Conservation (phyloP, 1,140 invertebrate genomes). For the Bombus difficillimus region DNA sequence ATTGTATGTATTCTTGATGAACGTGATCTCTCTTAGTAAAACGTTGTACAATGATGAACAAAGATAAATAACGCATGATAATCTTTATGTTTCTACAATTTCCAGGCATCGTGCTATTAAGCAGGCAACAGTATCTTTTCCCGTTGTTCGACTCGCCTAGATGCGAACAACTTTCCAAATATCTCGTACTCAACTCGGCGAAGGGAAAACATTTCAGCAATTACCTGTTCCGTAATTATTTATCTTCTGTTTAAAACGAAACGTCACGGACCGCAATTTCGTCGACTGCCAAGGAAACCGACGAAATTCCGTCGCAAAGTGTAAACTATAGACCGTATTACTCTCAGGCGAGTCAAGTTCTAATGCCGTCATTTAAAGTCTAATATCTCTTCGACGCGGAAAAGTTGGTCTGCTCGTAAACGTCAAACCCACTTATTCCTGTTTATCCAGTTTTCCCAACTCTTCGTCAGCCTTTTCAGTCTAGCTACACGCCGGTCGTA, state of each 20-base stretch:
- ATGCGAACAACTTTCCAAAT: neutral
- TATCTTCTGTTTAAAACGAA: constrained; percentile 19
- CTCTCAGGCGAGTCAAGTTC: constrained; percentile 47
- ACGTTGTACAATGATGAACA: neutral
- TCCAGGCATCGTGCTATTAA: neutral
- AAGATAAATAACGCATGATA: neutral
- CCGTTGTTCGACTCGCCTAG: neutral
- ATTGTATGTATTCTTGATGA: neutral
- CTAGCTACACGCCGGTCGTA: neutral
- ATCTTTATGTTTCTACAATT: neutral
- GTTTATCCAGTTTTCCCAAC: constrained; percentile 31
- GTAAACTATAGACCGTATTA: constrained; percentile 45
- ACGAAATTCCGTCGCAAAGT: constrained; percentile 26
- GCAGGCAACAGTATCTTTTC: neutral
- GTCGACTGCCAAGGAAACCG: neutral
- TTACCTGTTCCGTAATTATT: constrained; percentile 12
- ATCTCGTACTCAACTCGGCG: neutral
- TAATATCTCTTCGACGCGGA: constrained; percentile 40
- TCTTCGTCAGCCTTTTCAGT: constrained; percentile 18
- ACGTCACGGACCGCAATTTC: constrained; percentile 28
- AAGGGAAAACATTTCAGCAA: neutral
- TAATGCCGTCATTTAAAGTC: constrained; percentile 55
- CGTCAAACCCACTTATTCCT: constrained; percentile 51
- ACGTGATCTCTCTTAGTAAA: too few relatives aligned
- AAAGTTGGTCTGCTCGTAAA: constrained; percentile 47